A percentile compares a stretch with the other conserved stretches of the same genome.
These are phyloP conservation scores for Drosophila pectinifera DNA, from an alignment of 1,140 invertebrate genomes.

Conservation along the genomic window DNA sequence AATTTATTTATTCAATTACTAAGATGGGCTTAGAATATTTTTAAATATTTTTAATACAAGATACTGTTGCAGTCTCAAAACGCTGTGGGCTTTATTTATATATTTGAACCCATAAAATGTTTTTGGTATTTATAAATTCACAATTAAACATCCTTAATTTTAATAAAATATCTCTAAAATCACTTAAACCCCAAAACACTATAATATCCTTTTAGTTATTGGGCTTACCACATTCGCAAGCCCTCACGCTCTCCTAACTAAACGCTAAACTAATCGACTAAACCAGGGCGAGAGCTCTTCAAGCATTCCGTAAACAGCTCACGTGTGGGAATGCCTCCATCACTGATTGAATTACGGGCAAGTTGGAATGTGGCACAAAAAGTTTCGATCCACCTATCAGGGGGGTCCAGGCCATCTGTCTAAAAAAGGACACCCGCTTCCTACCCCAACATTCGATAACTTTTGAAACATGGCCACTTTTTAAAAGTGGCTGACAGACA, in stretches of 20 bases:
- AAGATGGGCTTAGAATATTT: too few relatives aligned
- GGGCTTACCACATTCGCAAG: too few relatives aligned
- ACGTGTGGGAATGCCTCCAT: constrained; percentile 67
- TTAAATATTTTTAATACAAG: too few relatives aligned
- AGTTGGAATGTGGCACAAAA: constrained; percentile 41
- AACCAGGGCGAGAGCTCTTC: constrained; percentile 33
- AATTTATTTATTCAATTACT: too few relatives aligned
- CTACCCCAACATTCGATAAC: constrained; percentile 33
- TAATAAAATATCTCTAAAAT: too few relatives aligned
- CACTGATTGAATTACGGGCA: constrained; percentile 77
- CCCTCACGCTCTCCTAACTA: constrained; percentile 18
- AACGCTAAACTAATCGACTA: constrained; percentile 33
- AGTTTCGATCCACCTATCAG: constrained; percentile 50
- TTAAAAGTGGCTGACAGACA: constrained; percentile 67
- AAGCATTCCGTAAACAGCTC: constrained; percentile 65
- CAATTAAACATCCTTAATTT: too few relatives aligned
- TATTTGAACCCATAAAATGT: too few relatives aligned
- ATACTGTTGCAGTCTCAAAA: too few relatives aligned
- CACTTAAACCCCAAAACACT: too few relatives aligned
- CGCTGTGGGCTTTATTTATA: too few relatives aligned
- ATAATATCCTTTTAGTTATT: too few relatives aligned
- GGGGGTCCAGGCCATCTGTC: neutral
- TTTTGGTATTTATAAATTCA: too few relatives aligned
- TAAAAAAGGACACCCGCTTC: neutral
- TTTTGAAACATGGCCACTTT: constrained; percentile 60